Evolutionary conservation across 2,797 vertebrate genomes (phyloP).

Genomic region (Argentina silus): DNA sequence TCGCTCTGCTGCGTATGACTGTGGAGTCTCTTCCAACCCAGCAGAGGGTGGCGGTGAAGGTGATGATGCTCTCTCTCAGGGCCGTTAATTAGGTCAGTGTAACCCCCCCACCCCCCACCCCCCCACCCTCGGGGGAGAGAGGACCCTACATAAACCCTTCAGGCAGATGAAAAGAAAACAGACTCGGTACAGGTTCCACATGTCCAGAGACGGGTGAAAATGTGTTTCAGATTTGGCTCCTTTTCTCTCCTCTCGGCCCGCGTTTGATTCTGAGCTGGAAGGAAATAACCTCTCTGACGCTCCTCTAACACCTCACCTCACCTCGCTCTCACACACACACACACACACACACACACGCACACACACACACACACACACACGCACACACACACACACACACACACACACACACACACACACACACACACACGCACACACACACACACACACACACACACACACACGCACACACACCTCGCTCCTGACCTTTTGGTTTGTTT

Average conservation of each 20-base stretch:
- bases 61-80: constrained; percentile 32
- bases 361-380: too few relatives aligned
- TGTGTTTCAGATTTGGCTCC: constrained; percentile 71
- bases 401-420: neutral
- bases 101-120: constrained; percentile 31
- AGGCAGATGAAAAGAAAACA: constrained; percentile 78
- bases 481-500: constrained; percentile 51
- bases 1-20: too few relatives aligned
- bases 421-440: neutral
- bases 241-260: constrained; percentile 45
- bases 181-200: constrained; percentile 65
- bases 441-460: neutral
- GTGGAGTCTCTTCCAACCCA: neutral
- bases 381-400: neutral
- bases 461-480: too few relatives aligned
- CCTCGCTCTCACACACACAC: neutral
- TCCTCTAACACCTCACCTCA: constrained; percentile 62
- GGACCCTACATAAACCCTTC: constrained; percentile 59
- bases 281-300: constrained; percentile 63
- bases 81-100: constrained; percentile 64
- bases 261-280: constrained; percentile 64
- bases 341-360: constrained; percentile 1
- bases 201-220: constrained; percentile 69
- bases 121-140: constrained; percentile 47
- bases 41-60: constrained; percentile 10